Evolutionary conservation across 2,113 vertebrate species (phyloP).

Genomic region (Cavia porcellus): DNA sequence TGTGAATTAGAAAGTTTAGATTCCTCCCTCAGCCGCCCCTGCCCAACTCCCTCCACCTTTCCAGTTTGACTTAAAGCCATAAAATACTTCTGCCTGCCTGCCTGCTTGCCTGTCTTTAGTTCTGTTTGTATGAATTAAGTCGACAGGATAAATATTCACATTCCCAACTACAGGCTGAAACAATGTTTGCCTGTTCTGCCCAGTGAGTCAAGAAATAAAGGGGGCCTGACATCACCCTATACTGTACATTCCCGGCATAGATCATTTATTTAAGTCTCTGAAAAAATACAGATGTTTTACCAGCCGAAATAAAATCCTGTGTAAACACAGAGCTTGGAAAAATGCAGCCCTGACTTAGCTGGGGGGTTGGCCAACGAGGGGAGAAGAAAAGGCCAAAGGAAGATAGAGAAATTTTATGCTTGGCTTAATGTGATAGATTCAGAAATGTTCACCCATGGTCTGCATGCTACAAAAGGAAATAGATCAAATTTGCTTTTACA

Average conservation of each 20-base stretch:
- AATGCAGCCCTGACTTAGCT: constrained; percentile 77
- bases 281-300: constrained; percentile 87
- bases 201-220: constrained; percentile 76
- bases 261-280: constrained; percentile 85
- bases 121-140: constrained; percentile 88
- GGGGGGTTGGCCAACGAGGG: constrained; percentile 50
- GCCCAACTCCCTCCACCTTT: constrained; percentile 3
- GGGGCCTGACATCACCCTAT: constrained; percentile 85
- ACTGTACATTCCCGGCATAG: constrained; percentile 84
- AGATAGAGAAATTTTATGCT: constrained; percentile 63
- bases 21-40: constrained; percentile 65
- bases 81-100: constrained; percentile 83
- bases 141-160: constrained; percentile 89
- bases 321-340: constrained; percentile 85
- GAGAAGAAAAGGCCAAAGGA: constrained; percentile 74
- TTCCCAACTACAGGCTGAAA: constrained; percentile 86
- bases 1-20: constrained; percentile 78
- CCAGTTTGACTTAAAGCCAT: constrained; percentile 83
- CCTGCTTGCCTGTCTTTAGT: constrained; percentile 72
- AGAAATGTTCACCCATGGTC: constrained; percentile 1
- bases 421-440: neutral
- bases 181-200: constrained; percentile 87
- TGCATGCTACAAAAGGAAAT: constrained; percentile 19
- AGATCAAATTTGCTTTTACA: constrained; percentile 11
- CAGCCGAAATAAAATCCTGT: constrained; percentile 87